Base-by-base conservation (phyloP, 2,113 vertebrate species). In the Crotalus helleri region DNA sequence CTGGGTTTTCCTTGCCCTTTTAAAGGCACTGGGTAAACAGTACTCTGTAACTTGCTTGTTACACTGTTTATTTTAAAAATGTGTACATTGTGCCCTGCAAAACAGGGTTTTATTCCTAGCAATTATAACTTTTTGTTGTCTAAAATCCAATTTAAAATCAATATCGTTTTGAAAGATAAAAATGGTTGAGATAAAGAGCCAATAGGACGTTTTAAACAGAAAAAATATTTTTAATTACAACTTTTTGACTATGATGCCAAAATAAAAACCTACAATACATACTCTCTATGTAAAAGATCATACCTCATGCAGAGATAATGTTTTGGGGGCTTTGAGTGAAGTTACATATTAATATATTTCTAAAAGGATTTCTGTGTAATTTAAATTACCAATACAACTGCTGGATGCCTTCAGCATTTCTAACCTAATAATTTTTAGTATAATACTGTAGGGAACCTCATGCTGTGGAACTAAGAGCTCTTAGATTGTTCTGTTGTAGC, bases 361-460 rank as follows among this genome's bases (percentile, higher is more conserved):
- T 91, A 95, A 92, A 94, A 94, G 44, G 92, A 93, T 94, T 96
- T 94, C 94, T 26, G 94, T 96, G 92, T 91, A 93, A 90, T 96
- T 96, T 95, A 94, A 94, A 85, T 49, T 69, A 92, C 64, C 90
- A 93, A 90, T 90, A 85, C 89, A 90, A 93, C 74, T 86, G 88
- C 88, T 90, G 92, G 88, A 92, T 44, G 92, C 69, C 88, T 92
- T 91, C 94, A 94, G 93, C 92, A 92, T 95, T 95, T 94, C 94
- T 96, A 95, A 96, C 94, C 96, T 95, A 96, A 95, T 95, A 97
- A 96, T 96, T 90, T 90, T 97, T 96, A 92, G 88, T 90, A 94
- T 95, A 95, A 95, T 97, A 95, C 93, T 96, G 93, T 94, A 92
- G 94, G 91, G 95, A 93, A 92, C 74, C 49, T 95, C 96, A 95